These are phyloP conservation scores for Eurosta solidaginis DNA, from an alignment of 1,140 invertebrate genomes.

Conservation along the genomic window DNA sequence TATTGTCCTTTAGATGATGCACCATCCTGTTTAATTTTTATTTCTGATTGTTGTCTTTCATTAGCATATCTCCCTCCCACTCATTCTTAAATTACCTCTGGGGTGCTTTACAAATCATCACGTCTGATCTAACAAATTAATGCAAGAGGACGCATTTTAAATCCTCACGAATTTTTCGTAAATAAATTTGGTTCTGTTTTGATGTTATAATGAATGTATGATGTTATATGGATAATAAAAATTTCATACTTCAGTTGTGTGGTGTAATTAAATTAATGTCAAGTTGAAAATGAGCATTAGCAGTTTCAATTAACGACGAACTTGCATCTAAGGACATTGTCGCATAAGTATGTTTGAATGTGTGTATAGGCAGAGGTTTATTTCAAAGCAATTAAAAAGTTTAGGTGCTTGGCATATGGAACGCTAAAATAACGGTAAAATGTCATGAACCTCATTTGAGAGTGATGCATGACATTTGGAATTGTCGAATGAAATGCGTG, in stretches of 20 bases:
- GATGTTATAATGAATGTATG: too few species aligned
- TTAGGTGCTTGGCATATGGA: too few species aligned
- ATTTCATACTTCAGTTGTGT: not conserved
- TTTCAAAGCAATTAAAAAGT: too few species aligned
- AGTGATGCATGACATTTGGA: too few species aligned
- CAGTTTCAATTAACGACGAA: slow-evolving; percentile 25
- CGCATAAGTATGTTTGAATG: too few species aligned
- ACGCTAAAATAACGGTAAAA: too few species aligned
- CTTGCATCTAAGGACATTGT: too few species aligned
- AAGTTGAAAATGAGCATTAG: not conserved
- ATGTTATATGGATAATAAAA: slow-evolving; percentile 4
- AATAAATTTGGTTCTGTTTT: not conserved
- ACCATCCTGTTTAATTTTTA: not conserved
- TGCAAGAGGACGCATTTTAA: not conserved
- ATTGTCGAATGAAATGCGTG: too few species aligned
- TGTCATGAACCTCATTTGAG: too few species aligned
- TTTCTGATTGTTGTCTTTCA: not conserved
- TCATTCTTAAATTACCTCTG: too few species aligned
- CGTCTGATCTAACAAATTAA: slow-evolving; percentile 32
- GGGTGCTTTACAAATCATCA: slow-evolving; percentile 31
- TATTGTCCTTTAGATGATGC: not conserved
- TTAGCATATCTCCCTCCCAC: not conserved
- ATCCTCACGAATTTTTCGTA: not conserved
- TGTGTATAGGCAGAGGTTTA: too few species aligned
- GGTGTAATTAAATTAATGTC: not conserved